Base-by-base conservation (phyloP, 2,113 vertebrate species). In the Amazona vittata region DNA sequence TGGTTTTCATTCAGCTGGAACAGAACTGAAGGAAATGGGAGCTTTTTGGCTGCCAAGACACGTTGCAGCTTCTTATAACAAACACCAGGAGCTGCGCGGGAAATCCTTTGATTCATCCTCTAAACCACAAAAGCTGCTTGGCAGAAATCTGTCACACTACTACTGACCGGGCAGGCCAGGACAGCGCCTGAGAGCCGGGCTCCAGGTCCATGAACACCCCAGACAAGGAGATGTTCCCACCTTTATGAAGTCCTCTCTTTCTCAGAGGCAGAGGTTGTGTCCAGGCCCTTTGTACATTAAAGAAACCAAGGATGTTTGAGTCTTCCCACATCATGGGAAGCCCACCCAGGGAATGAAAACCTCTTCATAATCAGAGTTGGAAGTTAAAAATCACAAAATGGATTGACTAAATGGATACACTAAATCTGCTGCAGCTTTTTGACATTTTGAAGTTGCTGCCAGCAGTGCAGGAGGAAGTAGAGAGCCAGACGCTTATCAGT, bases 91-190 rank as follows among this genome's bases (percentile, higher is more conserved):
- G n/a, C 73, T 86, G 20, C 59, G 53, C 85, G 86, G 86, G 73
- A 86, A 94, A 59, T 73, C 28, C 68, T 79, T 82, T 90, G 85
- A 95, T 96, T 96, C 71, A 69, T 94, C 55, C 46, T 71, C 53
- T 71, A 74, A 95, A 77, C 69, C 31, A n/a, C 9, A 5, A 60
- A 62, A 93, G 39, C 39, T 82, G 24, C 52, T 86, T 49, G 83
- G 49, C 64, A 91, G 50, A 82, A 81, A 62, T 39, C 43, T 67
- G 60, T 85, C 85, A 74, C 16, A 2, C 11, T 31, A 1, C 10
- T 31, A 5, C 26, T 21, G 25, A 77, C 41, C 20, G 26, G 15
- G 19, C 47, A 76, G 33, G 25, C 25, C 78, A 60, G 44, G 43
- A 39, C 52, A 90, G 55, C 7, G 3, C 65, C 70, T 70, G 24